Evolutionary conservation across 2,888 invertebrate genomes (phyloP), one percentile per base, ranked within the genome.

Genomic region (Tetragnatha montana): DNA sequence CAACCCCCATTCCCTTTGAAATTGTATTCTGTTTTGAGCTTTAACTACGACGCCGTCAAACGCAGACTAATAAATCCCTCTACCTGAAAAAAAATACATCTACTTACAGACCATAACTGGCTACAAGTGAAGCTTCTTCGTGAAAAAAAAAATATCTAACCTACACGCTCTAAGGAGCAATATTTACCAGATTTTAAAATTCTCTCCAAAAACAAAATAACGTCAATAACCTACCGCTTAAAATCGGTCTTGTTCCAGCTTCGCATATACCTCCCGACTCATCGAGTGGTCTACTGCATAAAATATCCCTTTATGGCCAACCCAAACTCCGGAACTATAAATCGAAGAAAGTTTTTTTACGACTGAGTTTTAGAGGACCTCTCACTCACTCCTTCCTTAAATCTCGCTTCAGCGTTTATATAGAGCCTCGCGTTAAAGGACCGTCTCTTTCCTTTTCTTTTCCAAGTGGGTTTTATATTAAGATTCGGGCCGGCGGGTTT

Each of bases 401-500:
- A n/a, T 75, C 78, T 68, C 17, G 17, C 19, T n/a, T 35, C 14
- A 35, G 35, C 49, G 21, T 70, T 81, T 81, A 81, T 81, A 49
- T 68, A 12, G 7, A 17, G 47, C 14, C 80, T 69, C 79, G 17
- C 21, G 47, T 81, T 49, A 70, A 49, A 81, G 70, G 80, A 19
- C 70, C 47, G 14, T 47, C 80, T n/a, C 8, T 69, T n/a, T 60
- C 51, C 35, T 35, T 35, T 35, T 35, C 1, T 22, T 69, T 69
- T 17, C 80, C n/a, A n/a, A 22, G 35, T 12, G 47, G 80, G 47
- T 70, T 70, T 81, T 21, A 81, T 70, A 81, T 47, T 81, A 70
- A 81, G 70, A 49, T 78, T 19, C n/a, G 47, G 70, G 69, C 49
- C 69, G 68, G 69, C 69, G 14, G 80, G 69, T 69, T 81, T 81